These are phyloP conservation scores for Elachura formosa DNA, from an alignment of 2,113 vertebrate species.

Conservation along the genomic window DNA sequence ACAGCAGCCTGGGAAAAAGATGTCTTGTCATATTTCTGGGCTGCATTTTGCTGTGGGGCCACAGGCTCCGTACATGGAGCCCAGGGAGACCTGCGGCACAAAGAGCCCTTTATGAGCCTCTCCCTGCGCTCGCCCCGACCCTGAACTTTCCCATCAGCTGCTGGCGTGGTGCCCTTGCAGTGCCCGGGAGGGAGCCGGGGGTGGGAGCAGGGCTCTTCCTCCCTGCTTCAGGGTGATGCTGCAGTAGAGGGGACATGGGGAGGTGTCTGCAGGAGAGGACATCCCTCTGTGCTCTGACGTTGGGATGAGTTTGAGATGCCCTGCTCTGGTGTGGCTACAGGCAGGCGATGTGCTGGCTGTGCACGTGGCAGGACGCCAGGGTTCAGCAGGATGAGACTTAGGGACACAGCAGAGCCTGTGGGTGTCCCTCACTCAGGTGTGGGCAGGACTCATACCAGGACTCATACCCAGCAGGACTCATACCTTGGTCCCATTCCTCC, in stretches of 20 bases:
- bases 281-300: not conserved
- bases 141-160: constrained; percentile 58
- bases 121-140: constrained; percentile 23
- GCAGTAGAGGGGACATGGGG: not conserved
- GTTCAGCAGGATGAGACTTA: not conserved
- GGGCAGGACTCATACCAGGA: not conserved
- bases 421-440: not conserved
- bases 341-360: fast-evolving
- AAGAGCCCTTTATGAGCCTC: constrained; percentile 54
- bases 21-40: constrained; percentile 45
- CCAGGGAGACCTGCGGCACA: not conserved
- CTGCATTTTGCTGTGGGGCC: not conserved
- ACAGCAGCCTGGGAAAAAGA: constrained; percentile 58
- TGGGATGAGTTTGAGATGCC: not conserved
- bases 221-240: fast-evolving
- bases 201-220: not conserved
- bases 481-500: not conserved
- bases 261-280: not conserved
- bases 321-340: fast-evolving
- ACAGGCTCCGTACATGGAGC: not conserved
- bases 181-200: not conserved
- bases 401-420: fast-evolving
- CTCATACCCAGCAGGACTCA: not conserved
- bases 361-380: fast-evolving
- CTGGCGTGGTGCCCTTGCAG: not conserved